phyloP scores from a whole-genome alignment of 1,140 invertebrate genomes.

The Drosophila kanapiae region DNA sequence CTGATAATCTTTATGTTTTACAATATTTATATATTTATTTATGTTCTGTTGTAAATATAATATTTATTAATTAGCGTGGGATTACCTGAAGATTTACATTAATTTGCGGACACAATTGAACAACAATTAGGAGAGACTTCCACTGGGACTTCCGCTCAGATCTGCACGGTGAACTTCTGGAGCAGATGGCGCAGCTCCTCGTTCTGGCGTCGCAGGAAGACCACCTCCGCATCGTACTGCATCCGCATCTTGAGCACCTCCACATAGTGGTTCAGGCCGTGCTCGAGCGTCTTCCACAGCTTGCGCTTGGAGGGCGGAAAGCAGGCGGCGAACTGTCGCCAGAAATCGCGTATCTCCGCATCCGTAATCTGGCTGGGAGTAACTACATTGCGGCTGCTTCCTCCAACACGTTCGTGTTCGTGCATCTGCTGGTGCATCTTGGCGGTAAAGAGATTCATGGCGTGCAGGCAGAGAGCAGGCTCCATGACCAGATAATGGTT shows the following conservation, averaged over 20 bases:
- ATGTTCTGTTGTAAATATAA: too few relatives aligned
- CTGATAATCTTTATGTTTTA: too few relatives aligned
- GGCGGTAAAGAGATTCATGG: conserved; percentile 84
- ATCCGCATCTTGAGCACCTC: conserved; percentile 86
- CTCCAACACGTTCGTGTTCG: conserved; percentile 29
- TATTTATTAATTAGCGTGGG: too few relatives aligned
- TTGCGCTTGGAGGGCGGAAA: conserved; percentile 86
- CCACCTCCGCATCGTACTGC: conserved; percentile 85
- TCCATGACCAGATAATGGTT: conserved; percentile 87
- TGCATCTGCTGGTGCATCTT: conserved; percentile 62
- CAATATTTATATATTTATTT: too few relatives aligned
- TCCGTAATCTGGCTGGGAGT: conserved; percentile 52
- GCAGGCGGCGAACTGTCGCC: conserved; percentile 74
- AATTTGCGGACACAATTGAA: conserved; percentile 5
- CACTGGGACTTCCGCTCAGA: background rate
- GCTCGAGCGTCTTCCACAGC: conserved; percentile 86
- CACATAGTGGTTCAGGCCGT: conserved; percentile 87
- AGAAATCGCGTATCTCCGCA: conserved; percentile 58
- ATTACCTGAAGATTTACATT: too few relatives aligned
- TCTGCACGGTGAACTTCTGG: conserved; percentile 70
- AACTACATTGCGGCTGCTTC: conserved; percentile 19
- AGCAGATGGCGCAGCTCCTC: conserved; percentile 86
- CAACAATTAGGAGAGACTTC: conserved; percentile 10
- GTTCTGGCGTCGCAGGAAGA: conserved; percentile 86
- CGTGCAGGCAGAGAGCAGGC: conserved; percentile 86